A percentile compares a stretch with the other conserved stretches of the same genome.
Evolutionary conservation across 2,113 vertebrate genomes (phyloP).

Genomic region (Holacanthus passer): DNA sequence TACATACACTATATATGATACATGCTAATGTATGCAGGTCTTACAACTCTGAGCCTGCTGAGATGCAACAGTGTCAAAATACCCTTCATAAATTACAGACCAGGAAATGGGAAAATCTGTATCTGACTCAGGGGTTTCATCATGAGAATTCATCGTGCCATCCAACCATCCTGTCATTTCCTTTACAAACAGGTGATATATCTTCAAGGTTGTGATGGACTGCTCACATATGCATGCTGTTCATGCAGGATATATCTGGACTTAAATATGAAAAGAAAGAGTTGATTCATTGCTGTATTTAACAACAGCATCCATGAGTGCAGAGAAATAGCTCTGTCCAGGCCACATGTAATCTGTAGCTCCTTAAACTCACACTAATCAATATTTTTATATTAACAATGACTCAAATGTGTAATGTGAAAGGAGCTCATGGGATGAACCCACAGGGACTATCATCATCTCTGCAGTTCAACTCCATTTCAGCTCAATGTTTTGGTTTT

Average conservation of each 20-base stretch:
- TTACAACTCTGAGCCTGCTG: not conserved
- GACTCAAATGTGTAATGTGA: not conserved
- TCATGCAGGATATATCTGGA: not conserved
- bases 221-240: not conserved
- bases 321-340: not conserved
- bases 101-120: not conserved
- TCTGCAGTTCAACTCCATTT: not conserved
- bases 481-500: not conserved
- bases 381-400: not conserved
- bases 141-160: not conserved
- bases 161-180: not conserved
- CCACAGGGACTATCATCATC: not conserved
- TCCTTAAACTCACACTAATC: not conserved
- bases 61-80: not conserved
- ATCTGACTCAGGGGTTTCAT: not conserved
- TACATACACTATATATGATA: not conserved
- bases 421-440: not conserved
- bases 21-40: not conserved
- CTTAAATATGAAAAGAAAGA: too few relatives aligned
- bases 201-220: not conserved
- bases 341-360: not conserved
- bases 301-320: not conserved
- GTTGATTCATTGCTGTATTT: too few relatives aligned
- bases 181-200: not conserved
- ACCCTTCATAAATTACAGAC: not conserved